Conservation (phyloP, 2,797 vertebrate genomes). For the Hydrophis major region DNA sequence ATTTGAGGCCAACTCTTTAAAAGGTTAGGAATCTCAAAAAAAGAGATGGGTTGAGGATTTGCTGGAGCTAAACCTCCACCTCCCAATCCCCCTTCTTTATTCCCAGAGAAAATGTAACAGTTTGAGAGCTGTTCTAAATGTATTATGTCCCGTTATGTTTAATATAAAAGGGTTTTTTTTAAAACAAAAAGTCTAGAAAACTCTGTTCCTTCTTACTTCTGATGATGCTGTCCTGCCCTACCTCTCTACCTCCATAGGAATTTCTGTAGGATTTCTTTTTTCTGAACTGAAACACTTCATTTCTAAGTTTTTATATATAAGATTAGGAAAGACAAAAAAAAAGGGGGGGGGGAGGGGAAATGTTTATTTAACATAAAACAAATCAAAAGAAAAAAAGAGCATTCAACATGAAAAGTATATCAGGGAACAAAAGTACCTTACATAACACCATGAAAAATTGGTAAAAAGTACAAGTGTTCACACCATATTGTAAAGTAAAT, state of each 20-base stretch:
- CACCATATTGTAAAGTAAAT: conserved; percentile 80
- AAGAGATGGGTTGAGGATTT: background rate
- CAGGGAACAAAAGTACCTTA: conserved; percentile 69
- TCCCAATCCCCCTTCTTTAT: background rate
- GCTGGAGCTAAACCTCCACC: background rate
- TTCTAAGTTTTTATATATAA: conserved; percentile 4
- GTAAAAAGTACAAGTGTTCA: conserved; percentile 78
- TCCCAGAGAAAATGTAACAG: background rate
- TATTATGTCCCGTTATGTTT: background rate
- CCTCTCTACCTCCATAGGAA: background rate
- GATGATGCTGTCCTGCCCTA: background rate
- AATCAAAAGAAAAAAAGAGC: conserved; percentile 58
- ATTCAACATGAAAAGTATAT: conserved; percentile 68
- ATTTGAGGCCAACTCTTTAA: background rate
- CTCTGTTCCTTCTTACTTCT: background rate
- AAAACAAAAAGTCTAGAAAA: background rate
- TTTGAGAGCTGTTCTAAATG: background rate
- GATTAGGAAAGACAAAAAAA: conserved; percentile 36
- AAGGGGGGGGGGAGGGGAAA: conserved; percentile 40
- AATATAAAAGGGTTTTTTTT: background rate
- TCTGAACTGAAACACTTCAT: background rate
- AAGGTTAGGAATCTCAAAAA: background rate
- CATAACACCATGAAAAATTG: conserved; percentile 70
- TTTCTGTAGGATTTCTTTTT: background rate
- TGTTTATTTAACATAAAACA: conserved; percentile 60